These are phyloP conservation scores for Athene noctua DNA, from an alignment of 2,113 vertebrate genomes.

Conservation along the genomic window DNA sequence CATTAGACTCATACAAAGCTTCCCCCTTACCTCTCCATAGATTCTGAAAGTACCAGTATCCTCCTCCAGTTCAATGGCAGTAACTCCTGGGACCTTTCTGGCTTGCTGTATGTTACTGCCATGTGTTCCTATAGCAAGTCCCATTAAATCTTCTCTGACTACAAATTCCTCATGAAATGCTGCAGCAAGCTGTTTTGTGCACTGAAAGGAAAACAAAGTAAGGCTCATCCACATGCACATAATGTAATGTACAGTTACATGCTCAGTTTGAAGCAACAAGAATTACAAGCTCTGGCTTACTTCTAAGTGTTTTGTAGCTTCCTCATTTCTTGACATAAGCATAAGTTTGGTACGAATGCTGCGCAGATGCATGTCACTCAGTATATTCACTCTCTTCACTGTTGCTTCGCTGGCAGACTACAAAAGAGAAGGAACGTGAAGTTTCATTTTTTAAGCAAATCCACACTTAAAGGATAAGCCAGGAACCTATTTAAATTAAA, in stretches of 20 bases:
- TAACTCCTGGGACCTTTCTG: conserved; percentile 83
- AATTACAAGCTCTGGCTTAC: conserved; percentile 57
- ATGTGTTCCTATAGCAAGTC: conserved; percentile 84
- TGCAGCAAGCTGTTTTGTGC: conserved; percentile 83
- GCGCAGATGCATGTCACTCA: conserved; percentile 86
- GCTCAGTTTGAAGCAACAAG: neutral
- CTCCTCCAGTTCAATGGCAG: conserved; percentile 83
- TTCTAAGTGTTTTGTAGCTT: conserved; percentile 85
- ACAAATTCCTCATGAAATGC: conserved; percentile 85
- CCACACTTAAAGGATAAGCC: neutral
- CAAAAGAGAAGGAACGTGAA: neutral
- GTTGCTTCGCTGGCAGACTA: conserved; percentile 84
- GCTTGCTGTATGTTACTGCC: conserved; percentile 85
- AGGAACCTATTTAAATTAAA: neutral
- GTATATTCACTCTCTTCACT: conserved; percentile 83
- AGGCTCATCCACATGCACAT: neutral
- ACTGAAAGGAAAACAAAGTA: conserved; percentile 60
- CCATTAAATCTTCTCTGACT: conserved; percentile 86
- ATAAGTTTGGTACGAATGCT: conserved; percentile 85
- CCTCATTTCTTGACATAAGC: conserved; percentile 85
- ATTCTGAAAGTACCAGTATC: conserved; percentile 84
- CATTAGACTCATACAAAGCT: neutral
- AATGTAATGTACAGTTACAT: neutral
- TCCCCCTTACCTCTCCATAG: conserved; percentile 79
- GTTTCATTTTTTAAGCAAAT: neutral